Percentiles rank a stretch among this genome's conserved stretches.
phyloP scores from a whole-genome alignment of 2,113 vertebrate genomes.

The Phycodurus eques region DNA sequence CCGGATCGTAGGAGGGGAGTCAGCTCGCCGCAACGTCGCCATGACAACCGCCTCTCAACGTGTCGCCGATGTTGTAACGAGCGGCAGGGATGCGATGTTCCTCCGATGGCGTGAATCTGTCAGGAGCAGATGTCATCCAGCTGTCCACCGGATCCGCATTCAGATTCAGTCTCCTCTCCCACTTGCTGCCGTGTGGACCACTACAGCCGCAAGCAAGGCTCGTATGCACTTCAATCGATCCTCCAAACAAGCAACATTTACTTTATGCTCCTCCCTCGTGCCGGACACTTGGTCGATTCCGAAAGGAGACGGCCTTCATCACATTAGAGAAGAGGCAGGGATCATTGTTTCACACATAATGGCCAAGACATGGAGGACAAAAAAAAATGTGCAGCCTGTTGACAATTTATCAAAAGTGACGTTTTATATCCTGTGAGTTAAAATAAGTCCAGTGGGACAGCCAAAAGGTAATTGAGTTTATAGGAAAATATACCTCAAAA shows the following conservation, averaged over 20 bases:
- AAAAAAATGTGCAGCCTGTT: conserved; percentile 51
- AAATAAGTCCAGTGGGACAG: neutral
- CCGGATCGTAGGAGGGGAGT: neutral
- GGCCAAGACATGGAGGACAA: conserved; percentile 38
- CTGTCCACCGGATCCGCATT: conserved; percentile 41
- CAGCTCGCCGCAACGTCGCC: neutral
- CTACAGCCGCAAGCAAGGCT: neutral
- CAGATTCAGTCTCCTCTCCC: conserved; percentile 20
- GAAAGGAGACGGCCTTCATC: conserved; percentile 53
- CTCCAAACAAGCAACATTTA: conserved; percentile 49
- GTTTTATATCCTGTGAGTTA: conserved; percentile 37
- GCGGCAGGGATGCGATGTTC: conserved; percentile 48
- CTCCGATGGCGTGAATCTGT: conserved; percentile 55
- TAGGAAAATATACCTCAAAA: neutral
- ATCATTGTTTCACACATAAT: conserved; percentile 60
- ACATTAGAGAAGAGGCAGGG: conserved; percentile 52
- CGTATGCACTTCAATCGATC: conserved; percentile 54
- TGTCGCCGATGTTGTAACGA: conserved; percentile 8
- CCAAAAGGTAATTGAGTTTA: too few relatives aligned
- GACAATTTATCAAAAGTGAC: conserved; percentile 50
- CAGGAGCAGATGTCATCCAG: conserved; percentile 53
- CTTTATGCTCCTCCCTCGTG: conserved; percentile 40
- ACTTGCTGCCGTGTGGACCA: conserved; percentile 15
- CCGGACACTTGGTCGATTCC: conserved; percentile 58
- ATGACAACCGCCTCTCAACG: neutral